Percentiles rank a stretch among this genome's conserved stretches.
Evolutionary conservation across 53 echinoderm and acorn worm species (phyloP).

Genomic region (Temnopleurus reevesii): DNA sequence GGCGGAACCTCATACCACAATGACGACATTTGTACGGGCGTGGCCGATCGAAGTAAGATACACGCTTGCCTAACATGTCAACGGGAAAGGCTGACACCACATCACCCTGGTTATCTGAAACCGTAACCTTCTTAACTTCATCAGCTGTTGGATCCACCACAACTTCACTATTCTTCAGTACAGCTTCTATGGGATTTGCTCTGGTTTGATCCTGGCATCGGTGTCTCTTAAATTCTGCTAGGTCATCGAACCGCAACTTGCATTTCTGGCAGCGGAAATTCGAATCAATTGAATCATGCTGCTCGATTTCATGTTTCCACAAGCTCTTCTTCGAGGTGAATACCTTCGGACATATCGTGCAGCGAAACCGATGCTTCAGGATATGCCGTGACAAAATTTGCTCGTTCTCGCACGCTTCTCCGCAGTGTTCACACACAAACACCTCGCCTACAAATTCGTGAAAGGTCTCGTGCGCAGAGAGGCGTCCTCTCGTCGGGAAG

Average conservation of each 20-base stretch:
- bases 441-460: constrained; percentile 16
- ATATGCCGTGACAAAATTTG: constrained; percentile 22
- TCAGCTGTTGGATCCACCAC: neutral
- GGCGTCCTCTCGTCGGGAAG: constrained; percentile 42
- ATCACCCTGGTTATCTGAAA: neutral
- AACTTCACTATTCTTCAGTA: neutral
- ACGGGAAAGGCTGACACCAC: neutral
- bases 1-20: constrained; percentile 17
- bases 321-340: neutral
- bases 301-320: neutral
- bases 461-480: constrained; percentile 49
- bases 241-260: neutral
- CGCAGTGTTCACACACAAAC: constrained; percentile 29
- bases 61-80: constrained; percentile 54
- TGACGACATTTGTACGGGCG: constrained; percentile 48
- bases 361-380: neutral
- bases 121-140: neutral
- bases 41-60: constrained; percentile 42
- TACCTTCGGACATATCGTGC: constrained; percentile 1
- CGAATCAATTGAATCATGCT: neutral
- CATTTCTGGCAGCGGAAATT: neutral
- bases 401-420: neutral
- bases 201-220: neutral
- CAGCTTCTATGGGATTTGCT: neutral
- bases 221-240: constrained; percentile 28